Conservation (phyloP, 1,140 invertebrate species). For the Scylla paramamosain region DNA sequence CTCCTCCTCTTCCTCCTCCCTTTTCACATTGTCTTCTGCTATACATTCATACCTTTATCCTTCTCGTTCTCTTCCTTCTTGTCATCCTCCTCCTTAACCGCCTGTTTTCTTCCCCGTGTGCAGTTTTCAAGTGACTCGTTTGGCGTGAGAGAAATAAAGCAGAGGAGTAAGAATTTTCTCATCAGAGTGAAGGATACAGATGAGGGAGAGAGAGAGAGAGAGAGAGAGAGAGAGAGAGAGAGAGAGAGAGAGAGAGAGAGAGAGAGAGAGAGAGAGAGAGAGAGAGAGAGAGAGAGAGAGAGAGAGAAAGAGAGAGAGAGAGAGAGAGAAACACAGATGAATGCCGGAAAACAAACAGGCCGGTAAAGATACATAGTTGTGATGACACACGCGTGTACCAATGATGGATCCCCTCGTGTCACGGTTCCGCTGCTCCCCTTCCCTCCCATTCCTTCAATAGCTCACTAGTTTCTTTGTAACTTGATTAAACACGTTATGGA, state of each 20-base stretch:
- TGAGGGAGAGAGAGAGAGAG: conserved; percentile 23
- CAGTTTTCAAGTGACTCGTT: neutral
- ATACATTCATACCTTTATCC: neutral
- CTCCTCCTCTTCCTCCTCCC: conserved; percentile 13
- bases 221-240: conserved; percentile 43
- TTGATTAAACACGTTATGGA: too few relatives aligned
- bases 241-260: conserved; percentile 43
- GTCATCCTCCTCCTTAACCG: neutral
- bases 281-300: conserved; percentile 46
- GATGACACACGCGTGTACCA: neutral
- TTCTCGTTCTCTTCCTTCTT: neutral
- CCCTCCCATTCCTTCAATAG: too few relatives aligned
- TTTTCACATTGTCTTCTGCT: neutral
- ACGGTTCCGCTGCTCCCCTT: too few relatives aligned
- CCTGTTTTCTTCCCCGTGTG: too few relatives aligned
- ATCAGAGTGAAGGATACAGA: neutral
- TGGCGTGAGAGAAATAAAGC: neutral
- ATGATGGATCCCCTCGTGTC: too few relatives aligned
- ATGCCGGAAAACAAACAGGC: neutral
- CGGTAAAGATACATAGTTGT: neutral
- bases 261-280: conserved; percentile 35
- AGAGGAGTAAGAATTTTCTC: neutral
- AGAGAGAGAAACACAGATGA: too few relatives aligned
- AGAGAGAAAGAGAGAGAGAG: conserved; percentile 35
- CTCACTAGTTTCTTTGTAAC: too few relatives aligned